Evolutionary conservation across 2,888 invertebrate genomes (phyloP).

Genomic region (Drosophila borborema): DNA sequence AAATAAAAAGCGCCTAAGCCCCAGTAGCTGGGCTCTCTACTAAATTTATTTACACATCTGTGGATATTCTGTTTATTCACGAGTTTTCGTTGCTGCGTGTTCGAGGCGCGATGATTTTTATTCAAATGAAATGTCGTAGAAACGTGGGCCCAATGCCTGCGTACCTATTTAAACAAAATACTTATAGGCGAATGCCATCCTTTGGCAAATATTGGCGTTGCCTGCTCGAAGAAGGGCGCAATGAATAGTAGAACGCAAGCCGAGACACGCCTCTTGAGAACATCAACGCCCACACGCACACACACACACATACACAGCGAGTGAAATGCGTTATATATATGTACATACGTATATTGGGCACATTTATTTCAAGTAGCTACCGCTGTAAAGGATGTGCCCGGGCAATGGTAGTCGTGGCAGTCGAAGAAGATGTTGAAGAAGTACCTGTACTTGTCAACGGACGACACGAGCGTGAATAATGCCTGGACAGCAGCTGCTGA

Average conservation of each 20-base stretch:
- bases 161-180: slow-evolving; percentile 78
- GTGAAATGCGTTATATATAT: slow-evolving; percentile 38
- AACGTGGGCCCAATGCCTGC: slow-evolving; percentile 44
- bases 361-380: slow-evolving; percentile 29
- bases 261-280: slow-evolving; percentile 36
- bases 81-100: slow-evolving; percentile 63
- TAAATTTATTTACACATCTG: slow-evolving; percentile 72
- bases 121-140: slow-evolving; percentile 41
- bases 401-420: neutral
- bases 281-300: neutral
- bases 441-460: slow-evolving; percentile 43
- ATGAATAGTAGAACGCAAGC: slow-evolving; percentile 27
- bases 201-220: slow-evolving; percentile 69
- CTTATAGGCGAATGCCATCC: slow-evolving; percentile 73
- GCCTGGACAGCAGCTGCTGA: slow-evolving; percentile 52
- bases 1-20: slow-evolving; percentile 1
- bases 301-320: slow-evolving; percentile 13
- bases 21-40: slow-evolving; percentile 30
- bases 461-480: slow-evolving; percentile 59
- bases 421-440: neutral
- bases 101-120: slow-evolving; percentile 52
- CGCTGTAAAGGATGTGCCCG: slow-evolving; percentile 29
- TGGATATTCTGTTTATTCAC: slow-evolving; percentile 77
- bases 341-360: slow-evolving; percentile 22
- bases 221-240: slow-evolving; percentile 44